Conservation (phyloP, 1,140 invertebrate genomes). For the Laupala kohalensis region DNA sequence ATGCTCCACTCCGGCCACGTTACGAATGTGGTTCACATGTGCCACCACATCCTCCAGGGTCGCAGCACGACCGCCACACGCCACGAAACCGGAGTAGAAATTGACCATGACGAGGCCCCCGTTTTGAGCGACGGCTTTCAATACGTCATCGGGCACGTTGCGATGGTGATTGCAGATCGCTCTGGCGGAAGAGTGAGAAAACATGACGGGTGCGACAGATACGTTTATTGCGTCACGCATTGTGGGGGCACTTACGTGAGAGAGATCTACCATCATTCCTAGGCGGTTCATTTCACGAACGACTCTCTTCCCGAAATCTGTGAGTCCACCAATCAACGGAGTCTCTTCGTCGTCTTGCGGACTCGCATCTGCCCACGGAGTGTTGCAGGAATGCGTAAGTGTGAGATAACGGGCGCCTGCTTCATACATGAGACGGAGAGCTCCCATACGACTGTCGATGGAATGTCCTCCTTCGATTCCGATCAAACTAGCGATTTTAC, state of each 20-base stretch:
- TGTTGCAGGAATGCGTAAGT: slow-evolving; percentile 65
- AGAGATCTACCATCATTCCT: slow-evolving; percentile 85
- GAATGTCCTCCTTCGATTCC: slow-evolving; percentile 72
- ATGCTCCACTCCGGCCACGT: slow-evolving; percentile 32
- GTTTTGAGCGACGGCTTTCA: slow-evolving; percentile 60
- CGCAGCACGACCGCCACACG: slow-evolving; percentile 48
- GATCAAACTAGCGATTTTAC: slow-evolving; percentile 67
- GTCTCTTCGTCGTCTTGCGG: slow-evolving; percentile 14
- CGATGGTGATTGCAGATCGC: slow-evolving; percentile 69
- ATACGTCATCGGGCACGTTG: slow-evolving; percentile 75
- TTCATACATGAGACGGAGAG: slow-evolving; percentile 52
- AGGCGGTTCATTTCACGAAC: slow-evolving; percentile 73
- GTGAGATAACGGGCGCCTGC: slow-evolving; percentile 64
- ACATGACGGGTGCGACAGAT: slow-evolving; percentile 72
- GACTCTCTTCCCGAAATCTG: slow-evolving; percentile 48
- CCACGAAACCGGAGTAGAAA: slow-evolving; percentile 73
- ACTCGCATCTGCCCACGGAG: slow-evolving; percentile 47
- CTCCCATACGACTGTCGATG: slow-evolving; percentile 49
- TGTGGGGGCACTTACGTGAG: slow-evolving; percentile 67
- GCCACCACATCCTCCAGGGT: slow-evolving; percentile 63
- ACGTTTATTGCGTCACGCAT: slow-evolving; percentile 63
- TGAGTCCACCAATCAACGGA: slow-evolving; percentile 25
- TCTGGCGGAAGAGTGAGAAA: slow-evolving; percentile 76
- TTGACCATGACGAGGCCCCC: slow-evolving; percentile 81
- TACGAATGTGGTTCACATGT: slow-evolving; percentile 36